Conservation (phyloP, 2,797 vertebrate species). For the Pogoniulus pusillus region DNA sequence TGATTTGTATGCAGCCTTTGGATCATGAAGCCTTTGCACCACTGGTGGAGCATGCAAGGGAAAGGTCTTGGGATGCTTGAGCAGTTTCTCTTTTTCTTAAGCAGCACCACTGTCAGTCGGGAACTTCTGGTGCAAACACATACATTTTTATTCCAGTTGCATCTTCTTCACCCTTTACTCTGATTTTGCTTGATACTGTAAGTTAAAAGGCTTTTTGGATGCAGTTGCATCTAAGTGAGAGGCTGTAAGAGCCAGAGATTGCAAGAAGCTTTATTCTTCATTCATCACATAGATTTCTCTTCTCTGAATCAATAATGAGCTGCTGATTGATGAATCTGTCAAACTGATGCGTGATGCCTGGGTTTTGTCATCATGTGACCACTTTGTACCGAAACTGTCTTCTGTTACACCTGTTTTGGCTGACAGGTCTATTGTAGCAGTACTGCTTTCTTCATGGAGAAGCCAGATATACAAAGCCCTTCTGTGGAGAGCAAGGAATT, state of each 20-base stretch:
- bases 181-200: background rate
- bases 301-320: background rate
- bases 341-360: background rate
- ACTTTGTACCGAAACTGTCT: background rate
- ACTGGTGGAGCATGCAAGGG: background rate
- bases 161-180: background rate
- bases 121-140: background rate
- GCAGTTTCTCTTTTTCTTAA: background rate
- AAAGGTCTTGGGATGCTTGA: background rate
- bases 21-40: background rate
- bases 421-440: conserved; percentile 87
- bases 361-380: background rate
- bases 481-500: conserved; percentile 84
- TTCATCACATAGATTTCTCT: background rate
- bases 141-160: background rate
- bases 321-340: background rate
- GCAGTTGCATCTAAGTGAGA: background rate
- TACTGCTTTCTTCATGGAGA: conserved; percentile 86
- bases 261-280: background rate
- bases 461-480: conserved; percentile 76
- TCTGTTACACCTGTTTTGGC: background rate
- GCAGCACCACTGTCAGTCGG: background rate
- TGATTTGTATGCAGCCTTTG: background rate
- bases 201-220: background rate
- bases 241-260: background rate